These are phyloP conservation scores for Ariopsis seemanni DNA, from an alignment of 2,113 vertebrate species.

Conservation along the genomic window DNA sequence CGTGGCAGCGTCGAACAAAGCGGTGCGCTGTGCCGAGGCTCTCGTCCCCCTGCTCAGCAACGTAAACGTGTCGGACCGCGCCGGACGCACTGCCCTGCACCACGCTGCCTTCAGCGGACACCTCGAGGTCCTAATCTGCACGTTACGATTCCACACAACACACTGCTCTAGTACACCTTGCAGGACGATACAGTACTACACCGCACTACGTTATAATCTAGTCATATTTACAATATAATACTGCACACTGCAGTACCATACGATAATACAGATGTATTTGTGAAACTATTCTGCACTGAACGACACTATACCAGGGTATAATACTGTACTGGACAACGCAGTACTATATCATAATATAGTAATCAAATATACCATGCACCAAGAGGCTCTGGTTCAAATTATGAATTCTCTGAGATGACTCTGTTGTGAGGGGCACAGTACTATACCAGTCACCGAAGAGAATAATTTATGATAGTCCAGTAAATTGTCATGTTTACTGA, in stretches of 20 bases:
- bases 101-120: constrained; percentile 98
- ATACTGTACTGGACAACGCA: too few relatives aligned
- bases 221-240: background rate
- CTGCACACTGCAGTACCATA: background rate
- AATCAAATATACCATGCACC: too few relatives aligned
- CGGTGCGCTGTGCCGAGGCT: constrained; percentile 94
- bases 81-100: constrained; percentile 93
- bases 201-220: too few relatives aligned
- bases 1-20: constrained; percentile 95
- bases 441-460: too few relatives aligned
- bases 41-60: constrained; percentile 94
- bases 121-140: constrained; percentile 80
- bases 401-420: too few relatives aligned
- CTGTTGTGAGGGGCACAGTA: too few relatives aligned
- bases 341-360: too few relatives aligned
- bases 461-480: too few relatives aligned
- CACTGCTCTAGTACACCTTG: background rate
- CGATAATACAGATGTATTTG: background rate
- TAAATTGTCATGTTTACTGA: too few relatives aligned
- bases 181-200: background rate
- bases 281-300: too few relatives aligned
- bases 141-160: background rate
- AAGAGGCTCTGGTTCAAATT: too few relatives aligned
- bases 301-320: background rate
- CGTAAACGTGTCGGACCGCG: constrained; percentile 93